Evolutionary conservation across 2,888 invertebrate genomes (phyloP), one percentile per base, ranked within the genome.

Genomic region (Acrobeloides nanus): DNA sequence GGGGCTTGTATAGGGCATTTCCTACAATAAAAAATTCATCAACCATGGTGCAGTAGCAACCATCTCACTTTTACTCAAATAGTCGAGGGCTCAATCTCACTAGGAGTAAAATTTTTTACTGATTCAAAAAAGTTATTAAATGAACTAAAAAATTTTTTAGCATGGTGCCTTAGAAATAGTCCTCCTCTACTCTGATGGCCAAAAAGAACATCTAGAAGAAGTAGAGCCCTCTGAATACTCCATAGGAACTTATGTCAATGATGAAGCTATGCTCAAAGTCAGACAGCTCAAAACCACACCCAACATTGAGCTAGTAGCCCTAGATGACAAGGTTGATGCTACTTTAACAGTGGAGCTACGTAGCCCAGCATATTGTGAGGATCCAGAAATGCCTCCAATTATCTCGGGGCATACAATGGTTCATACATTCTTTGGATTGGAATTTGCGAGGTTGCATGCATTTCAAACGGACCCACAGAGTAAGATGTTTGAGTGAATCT

Each of bases 111-210:
- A 42, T 51, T 51, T 4, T 8, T 27, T 26, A 21, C n/a, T n/a
- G n/a, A n/a, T n/a, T n/a, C n/a, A n/a, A n/a, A n/a, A 7, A 15
- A 12, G 5, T 15, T 20, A 23, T 20, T 21, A 20, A 20, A 25
- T 21, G 31, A 26, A 47, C 8, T 8, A 18, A 20, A 38, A 10
- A 50, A 49, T 51, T n/a, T n/a, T 51, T 41, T 49, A 62, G 49
- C 61, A 61, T 31, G 61, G 60, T 26, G 51, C 58, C 8, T 43
- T 66, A 7, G 54, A 57, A 34, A 52, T 58, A 15, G 46, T 53
- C 37, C 54, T 66, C 12, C 53, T 53, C 26, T 66, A 62, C 42
- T 61, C 64, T 1, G 66, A 66, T 46, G 61, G 52, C 38, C 52
- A 62, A 15, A 50, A 46, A 42, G 65, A 62, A 35, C 46, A 53